Evolutionary conservation across 2,888 invertebrate genomes (phyloP), one percentile per base, ranked within the genome.

Genomic region (Eremobia ochroleuca): DNA sequence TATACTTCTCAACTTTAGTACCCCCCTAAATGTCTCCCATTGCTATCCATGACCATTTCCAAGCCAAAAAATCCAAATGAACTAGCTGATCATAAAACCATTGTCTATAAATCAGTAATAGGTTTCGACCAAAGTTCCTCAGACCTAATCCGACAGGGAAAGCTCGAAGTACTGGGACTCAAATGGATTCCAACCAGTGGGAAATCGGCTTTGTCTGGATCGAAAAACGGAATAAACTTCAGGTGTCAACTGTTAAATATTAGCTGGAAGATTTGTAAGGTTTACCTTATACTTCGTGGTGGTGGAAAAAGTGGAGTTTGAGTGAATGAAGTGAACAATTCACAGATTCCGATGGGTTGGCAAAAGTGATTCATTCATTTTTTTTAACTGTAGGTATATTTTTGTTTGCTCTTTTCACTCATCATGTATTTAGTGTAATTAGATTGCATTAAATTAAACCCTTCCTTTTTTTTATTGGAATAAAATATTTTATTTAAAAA

Each of bases 171-270:
- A 81, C 69, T 74, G 76, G 65, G 73, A 77, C 75, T 77, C 76
- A 76, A 85, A 80, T 40, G 80, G 83, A 80, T 83, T 61, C 77
- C 77, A 66, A 73, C 83, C 77, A 65, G 75, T 52, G 69, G 76
- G 68, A 58, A 86, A 86, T 85, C 83, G 85, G 86, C 83, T 86
- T 85, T 87, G 80, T 85, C 86, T 80, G 78, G 73, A 83, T 83
- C 81, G 86, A 73, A 77, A 83, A 81, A 77, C 78, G 70, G 81
- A 86, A 86, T 83, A 80, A 81, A 85, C 78, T 85, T 76, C 77
- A 85, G 77, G 83, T 86, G 86, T 85, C 86, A 86, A 86, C 86
- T 77, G 77, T 73, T 80, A 77, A 80, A 86, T 85, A 86, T 85
- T 86, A 77, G 72, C 74, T 78, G 18, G 49, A 73, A 75, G 62